Conservation (phyloP, 2,113 vertebrate species). For the Potamarius usumacintae region DNA sequence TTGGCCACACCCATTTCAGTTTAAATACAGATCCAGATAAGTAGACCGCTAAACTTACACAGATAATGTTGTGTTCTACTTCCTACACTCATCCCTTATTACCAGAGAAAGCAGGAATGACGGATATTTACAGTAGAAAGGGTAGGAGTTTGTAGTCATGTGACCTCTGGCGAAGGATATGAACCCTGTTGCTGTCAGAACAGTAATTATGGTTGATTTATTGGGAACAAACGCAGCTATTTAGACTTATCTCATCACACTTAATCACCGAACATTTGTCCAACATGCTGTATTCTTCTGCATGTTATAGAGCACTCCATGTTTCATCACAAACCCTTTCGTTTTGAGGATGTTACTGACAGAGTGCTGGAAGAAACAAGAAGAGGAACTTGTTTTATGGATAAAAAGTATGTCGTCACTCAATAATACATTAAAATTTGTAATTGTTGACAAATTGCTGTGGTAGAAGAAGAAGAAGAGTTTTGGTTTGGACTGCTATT, state of each 20-base stretch:
- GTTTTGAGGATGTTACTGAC: neutral
- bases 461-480: neutral
- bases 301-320: conserved; percentile 38
- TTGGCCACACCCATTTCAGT: neutral
- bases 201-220: conserved; percentile 50
- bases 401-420: neutral
- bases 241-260: conserved; percentile 36
- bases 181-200: conserved; percentile 56
- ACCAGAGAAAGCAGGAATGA: neutral
- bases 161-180: neutral
- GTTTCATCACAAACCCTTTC: conserved; percentile 38
- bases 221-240: conserved; percentile 32
- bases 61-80: neutral
- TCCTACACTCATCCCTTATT: neutral
- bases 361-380: neutral
- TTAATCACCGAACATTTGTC: conserved; percentile 52
- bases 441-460: neutral
- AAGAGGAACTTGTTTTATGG: neutral
- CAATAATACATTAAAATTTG: neutral
- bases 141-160: neutral
- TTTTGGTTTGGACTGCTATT: neutral
- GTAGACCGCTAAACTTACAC: neutral
- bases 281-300: conserved; percentile 36
- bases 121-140: neutral
- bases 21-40: neutral